These are phyloP conservation scores for Drosophila koepferae DNA, from an alignment of 2,888 invertebrate species.

Conservation along the genomic window DNA sequence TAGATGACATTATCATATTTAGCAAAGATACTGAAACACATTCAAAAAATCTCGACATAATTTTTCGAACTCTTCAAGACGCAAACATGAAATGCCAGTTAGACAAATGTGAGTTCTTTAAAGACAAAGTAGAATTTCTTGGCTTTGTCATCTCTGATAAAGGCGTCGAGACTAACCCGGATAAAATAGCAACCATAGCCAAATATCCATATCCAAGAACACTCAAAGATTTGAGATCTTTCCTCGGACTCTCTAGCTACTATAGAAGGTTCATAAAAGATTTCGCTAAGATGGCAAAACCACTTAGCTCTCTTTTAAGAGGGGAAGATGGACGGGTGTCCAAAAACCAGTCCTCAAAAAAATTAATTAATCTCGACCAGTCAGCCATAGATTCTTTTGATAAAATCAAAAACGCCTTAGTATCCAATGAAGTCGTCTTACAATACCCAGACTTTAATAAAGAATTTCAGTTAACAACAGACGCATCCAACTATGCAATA, in stretches of 20 bases:
- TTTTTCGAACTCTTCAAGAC: background rate
- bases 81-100: background rate
- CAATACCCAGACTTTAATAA: background rate
- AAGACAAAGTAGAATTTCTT: background rate
- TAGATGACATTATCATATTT: background rate
- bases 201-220: constrained; percentile 12
- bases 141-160: constrained; percentile 7
- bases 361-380: background rate
- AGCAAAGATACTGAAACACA: background rate
- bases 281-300: constrained; percentile 21
- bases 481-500: background rate
- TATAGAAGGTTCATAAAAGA: constrained; percentile 13
- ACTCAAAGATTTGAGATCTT: constrained; percentile 8
- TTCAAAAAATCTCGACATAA: background rate
- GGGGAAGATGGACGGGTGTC: background rate
- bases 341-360: background rate
- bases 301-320: background rate
- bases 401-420: background rate
- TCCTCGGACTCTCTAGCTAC: constrained; percentile 10
- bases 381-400: background rate
- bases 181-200: constrained; percentile 9
- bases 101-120: background rate
- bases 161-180: background rate
- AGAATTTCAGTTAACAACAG: background rate
- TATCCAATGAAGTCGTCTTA: background rate